Evolutionary conservation across 1,140 invertebrate genomes (phyloP), one percentile per base, ranked within the genome.

Genomic region (Chlorops oryzae): DNA sequence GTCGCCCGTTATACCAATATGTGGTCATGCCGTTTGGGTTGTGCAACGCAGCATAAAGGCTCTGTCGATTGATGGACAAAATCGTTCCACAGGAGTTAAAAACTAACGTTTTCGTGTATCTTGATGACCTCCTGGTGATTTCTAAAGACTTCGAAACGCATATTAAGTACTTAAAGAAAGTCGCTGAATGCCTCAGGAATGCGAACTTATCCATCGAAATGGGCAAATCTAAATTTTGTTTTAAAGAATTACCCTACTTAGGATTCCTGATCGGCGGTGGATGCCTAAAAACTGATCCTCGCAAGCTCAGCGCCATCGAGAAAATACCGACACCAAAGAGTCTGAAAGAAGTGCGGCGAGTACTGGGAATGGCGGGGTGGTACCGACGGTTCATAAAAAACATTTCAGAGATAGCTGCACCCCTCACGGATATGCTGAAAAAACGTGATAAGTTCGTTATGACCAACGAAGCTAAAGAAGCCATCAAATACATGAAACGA

Each of bases 31-130:
- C 41, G 17, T 24, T 24, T 5, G 41, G 22, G 2, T 17, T 24
- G n/a, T 24, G 41, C n/a, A 43, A 43, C 22, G 18, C 20, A 9
- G 22, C 28, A 32, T 15, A 32, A 15, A 32, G 9, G 9, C 9
- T 32, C 9, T 32, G 28, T 32, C 28, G 28, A 10, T 39, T 52
- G 7, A 42, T 49, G 51, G 51, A 52, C 27, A 25, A 50, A 50
- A 23, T 48, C 15, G 40, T 48, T 13, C 32, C 40, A 9, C 13
- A 21, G 23, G 21, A 44, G 13, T 22, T 46, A 6, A 46, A 28
- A 35, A n/a, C 23, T 23, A 25, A 41, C 25, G 12, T 52, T 12
- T 52, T 49, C 17, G 46, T 37, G 18, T 52, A 52, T 48, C 20
- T 49, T 1, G 51, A 52, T n/a, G 51, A 49, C 6, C 46, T 49